These are phyloP conservation scores for Sturnira hondurensis DNA, from an alignment of 2,113 vertebrate species.

Conservation along the genomic window DNA sequence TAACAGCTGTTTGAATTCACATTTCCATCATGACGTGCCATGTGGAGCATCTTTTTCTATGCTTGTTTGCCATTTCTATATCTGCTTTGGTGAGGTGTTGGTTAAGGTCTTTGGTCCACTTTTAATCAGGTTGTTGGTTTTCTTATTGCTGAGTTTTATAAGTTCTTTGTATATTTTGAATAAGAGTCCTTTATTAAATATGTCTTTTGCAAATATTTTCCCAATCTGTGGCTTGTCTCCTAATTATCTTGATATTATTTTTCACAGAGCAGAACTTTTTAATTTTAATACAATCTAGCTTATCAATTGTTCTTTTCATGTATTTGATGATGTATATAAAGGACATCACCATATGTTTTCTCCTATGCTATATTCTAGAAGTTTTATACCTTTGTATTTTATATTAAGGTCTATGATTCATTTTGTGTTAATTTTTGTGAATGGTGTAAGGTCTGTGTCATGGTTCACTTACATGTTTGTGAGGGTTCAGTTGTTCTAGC, in stretches of 20 bases:
- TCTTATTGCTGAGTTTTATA: not conserved
- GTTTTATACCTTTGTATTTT: not conserved
- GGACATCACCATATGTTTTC: not conserved
- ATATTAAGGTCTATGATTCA: not conserved
- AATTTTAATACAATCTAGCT: not conserved
- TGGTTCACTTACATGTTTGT: not conserved
- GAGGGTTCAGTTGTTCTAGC: not conserved
- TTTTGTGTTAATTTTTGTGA: not conserved
- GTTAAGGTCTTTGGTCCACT: not conserved
- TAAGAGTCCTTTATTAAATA: not conserved
- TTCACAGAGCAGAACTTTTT: not conserved
- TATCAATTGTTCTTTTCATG: not conserved
- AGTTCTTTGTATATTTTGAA: not conserved
- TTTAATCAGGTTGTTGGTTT: not conserved
- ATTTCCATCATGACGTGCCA: not conserved
- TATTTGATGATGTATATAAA: not conserved
- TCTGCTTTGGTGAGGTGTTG: not conserved
- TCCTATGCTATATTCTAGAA: not conserved
- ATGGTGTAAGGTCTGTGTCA: not conserved
- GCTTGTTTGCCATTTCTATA: not conserved
- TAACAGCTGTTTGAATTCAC: not conserved
- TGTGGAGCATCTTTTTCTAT: not conserved
- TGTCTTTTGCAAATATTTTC: not conserved
- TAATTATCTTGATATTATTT: not conserved
- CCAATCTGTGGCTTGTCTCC: not conserved